These are phyloP conservation scores for Solen grandis DNA, from an alignment of 1,140 invertebrate genomes.

Conservation along the genomic window DNA sequence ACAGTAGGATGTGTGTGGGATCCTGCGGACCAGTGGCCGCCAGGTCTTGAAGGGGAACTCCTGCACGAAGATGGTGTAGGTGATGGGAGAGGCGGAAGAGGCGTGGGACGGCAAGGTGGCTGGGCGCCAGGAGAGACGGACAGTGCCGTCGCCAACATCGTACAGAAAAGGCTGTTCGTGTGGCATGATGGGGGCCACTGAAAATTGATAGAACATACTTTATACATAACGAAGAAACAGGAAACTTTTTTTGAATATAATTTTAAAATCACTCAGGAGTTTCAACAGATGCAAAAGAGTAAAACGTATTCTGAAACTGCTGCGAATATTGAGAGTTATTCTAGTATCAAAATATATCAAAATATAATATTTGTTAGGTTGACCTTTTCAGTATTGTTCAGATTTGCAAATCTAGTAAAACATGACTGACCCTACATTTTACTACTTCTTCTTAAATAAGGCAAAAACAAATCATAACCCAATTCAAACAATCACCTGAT, in stretches of 20 bases:
- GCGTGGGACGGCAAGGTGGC: slow-evolving; percentile 71
- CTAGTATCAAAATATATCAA: too few species aligned
- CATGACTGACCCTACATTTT: too few species aligned
- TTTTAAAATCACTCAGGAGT: too few species aligned
- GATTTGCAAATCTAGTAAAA: too few species aligned
- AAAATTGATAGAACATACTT: slow-evolving; percentile 8
- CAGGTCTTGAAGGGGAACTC: slow-evolving; percentile 69
- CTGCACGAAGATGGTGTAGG: slow-evolving; percentile 69
- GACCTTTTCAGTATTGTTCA: too few species aligned
- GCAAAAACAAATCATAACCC: too few species aligned
- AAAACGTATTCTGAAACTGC: too few species aligned
- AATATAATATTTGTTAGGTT: too few species aligned
- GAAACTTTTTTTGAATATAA: too few species aligned
- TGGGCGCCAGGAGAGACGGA: slow-evolving; percentile 74
- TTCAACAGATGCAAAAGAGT: too few species aligned
- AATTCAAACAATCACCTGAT: slow-evolving; percentile 59
- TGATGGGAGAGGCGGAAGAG: slow-evolving; percentile 60
- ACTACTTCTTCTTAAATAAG: too few species aligned
- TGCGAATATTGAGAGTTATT: too few species aligned
- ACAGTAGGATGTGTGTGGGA: slow-evolving; percentile 85
- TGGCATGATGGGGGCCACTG: slow-evolving; percentile 70
- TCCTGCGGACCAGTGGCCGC: slow-evolving; percentile 67
- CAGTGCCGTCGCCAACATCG: slow-evolving; percentile 68
- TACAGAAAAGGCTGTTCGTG: slow-evolving; percentile 72
- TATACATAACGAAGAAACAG: neutral